Percentiles rank a stretch among this genome's conserved stretches.
phyloP scores from a whole-genome alignment of 1,140 invertebrate genomes.

The Arion vulgaris region DNA sequence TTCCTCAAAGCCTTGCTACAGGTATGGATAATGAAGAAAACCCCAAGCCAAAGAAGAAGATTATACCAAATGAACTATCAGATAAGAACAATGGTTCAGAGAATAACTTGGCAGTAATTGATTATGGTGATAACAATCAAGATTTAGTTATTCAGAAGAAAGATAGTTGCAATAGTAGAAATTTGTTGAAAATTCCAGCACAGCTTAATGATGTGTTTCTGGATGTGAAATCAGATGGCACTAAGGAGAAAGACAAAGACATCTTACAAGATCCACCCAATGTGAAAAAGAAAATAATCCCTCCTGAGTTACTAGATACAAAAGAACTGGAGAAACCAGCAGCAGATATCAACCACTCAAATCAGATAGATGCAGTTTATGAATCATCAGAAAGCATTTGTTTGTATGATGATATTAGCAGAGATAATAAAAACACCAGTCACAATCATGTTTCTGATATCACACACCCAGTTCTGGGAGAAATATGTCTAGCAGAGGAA shows the following conservation, averaged over 20 bases:
- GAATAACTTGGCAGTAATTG: background rate
- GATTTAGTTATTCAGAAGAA: background rate
- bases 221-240: background rate
- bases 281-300: slow-evolving; percentile 42
- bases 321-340: background rate
- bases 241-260: background rate
- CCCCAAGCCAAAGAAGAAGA: slow-evolving; percentile 37
- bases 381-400: background rate
- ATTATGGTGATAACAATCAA: background rate
- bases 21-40: background rate
- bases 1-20: background rate
- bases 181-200: background rate
- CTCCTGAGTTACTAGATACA: slow-evolving; percentile 11
- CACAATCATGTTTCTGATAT: background rate
- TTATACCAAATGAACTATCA: slow-evolving; percentile 44
- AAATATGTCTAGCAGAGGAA: background rate
- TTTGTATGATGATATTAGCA: slow-evolving; percentile 13
- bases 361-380: background rate
- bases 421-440: background rate
- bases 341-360: background rate
- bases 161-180: background rate
- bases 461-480: background rate
- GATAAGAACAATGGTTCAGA: background rate
- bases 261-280: background rate
- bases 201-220: background rate